Base-by-base conservation (phyloP, 2,113 vertebrate species). In the Toxostoma redivivum region DNA sequence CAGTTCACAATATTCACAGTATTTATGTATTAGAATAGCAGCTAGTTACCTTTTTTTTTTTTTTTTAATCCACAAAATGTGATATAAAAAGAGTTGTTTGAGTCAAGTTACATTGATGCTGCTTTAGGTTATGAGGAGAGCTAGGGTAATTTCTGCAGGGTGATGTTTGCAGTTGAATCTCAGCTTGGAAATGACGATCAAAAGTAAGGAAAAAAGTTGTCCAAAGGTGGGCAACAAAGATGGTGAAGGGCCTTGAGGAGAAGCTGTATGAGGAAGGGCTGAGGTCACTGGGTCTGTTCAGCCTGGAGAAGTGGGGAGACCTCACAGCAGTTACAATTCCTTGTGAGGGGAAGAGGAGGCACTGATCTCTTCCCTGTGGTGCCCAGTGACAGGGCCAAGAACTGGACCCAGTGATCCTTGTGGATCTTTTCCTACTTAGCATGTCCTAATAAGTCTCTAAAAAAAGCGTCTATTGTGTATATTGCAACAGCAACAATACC, bases 191-290 rank as follows among this genome's bases (percentile, higher is more conserved):
- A 65, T 6, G 1, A 72, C 48, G 28, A 66, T 54, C 12, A 42
- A 31, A 85, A 74, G 9, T 69, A 58, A 84, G 37, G 40, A 57
- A 81, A 70, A 61, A 77, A 15, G 19, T 10, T 85, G 1, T 58
- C 71, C 61, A 50, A 37, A 44, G 25, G 31, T 2, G 2, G 31
- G 25, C 13, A 42, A 17, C 24, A 35, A 31, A 42, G 44, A 58
- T 66, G 44, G 3, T 35, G 44, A 66, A 50, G 31, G 35, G 17
- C 37, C 37, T 50, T 66, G 17, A 25, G 42, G 20, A 1, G 30
- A 66, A 65, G 42, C 15, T 0, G 0, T 11, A 1, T 23, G 30
- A 56, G 35, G 35, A 42, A 11, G 1, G 1, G 21, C 51, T 76
- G 71, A 35, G 21, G 31, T 17, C 44, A 1, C 31, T 58, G 66